Evolutionary conservation across 2,113 vertebrate species (phyloP), one percentile per base, ranked within the genome.

Genomic region (Ailuropoda melanoleuca): DNA sequence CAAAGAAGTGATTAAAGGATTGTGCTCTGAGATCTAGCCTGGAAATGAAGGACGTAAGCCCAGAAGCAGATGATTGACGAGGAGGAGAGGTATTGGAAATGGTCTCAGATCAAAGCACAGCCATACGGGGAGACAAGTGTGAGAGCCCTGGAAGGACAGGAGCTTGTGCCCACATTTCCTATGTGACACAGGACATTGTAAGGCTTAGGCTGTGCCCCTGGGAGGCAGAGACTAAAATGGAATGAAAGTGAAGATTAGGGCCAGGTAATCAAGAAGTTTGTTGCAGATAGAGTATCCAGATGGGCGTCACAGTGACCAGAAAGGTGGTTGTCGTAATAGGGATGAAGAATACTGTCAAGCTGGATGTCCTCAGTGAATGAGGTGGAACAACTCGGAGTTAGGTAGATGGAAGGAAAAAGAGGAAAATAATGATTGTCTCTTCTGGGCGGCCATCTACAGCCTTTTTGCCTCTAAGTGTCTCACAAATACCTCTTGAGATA

Each of bases 131-230:
- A 37, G 43, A 48, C 74, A 24, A n/a, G 8, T 8, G 72, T 2
- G n/a, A 10, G n/a, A 53, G 19, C 10, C 26, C 11, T 11, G 9
- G 34, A 21, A 46, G 29, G 31, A 56, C 17, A 31, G 55, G 23
- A 24, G 34, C 8, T 21, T 46, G 39, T 48, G 10, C 19, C 64
- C 14, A 6, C 4, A 26, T 58, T 58, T 66, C 58, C 23, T 23
- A 15, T 2, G 4, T 2, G 48, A 39, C 29, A 29, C 1, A 0
- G 23, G 29, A 7, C 26, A 1, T 70, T 26, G 14, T 60, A 8
- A 80, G 34, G 4, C 50, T 26, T 2, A 43, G 11, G 23, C 6
- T 55, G 4, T 85, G 17, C 19, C 37, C 13, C 11, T 37, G 29
- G 34, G 18, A 68, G 29, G 8, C 91, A 53, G 80, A 78, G 24